Evolutionary conservation across 2,113 vertebrate genomes (phyloP).

Genomic region (Struthidea cinerea): DNA sequence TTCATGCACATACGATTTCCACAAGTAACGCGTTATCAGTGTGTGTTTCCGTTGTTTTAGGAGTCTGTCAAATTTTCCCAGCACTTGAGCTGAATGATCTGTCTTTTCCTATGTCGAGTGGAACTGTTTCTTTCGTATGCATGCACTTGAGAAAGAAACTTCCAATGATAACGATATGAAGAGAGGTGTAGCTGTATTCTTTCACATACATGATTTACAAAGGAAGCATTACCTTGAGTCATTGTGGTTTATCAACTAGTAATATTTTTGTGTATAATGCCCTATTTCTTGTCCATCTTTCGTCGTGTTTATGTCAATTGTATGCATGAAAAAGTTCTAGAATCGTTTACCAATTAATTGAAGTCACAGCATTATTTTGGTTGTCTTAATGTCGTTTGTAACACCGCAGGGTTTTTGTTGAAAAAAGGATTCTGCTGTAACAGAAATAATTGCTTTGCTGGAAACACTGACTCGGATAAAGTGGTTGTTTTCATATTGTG

Average conservation of each 20-base stretch:
- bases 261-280: not conserved
- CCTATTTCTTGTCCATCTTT: not conserved
- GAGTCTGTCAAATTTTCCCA: not conserved
- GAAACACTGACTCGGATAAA: not conserved
- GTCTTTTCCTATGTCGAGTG: not conserved
- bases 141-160: not conserved
- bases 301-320: not conserved
- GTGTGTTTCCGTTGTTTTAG: not conserved
- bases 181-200: not conserved
- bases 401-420: not conserved
- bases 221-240: not conserved
- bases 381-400: not conserved
- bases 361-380: not conserved
- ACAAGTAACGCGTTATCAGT: not conserved
- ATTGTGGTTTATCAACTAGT: not conserved
- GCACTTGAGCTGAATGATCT: not conserved
- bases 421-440: not conserved
- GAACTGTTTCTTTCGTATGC: not conserved
- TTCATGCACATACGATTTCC: not conserved
- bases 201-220: not conserved
- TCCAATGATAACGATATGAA: not conserved
- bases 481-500: not conserved
- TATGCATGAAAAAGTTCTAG: not conserved
- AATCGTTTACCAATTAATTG: not conserved
- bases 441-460: not conserved